Evolutionary conservation across 2,888 invertebrate genomes (phyloP).

Genomic region (Tachina grossa): DNA sequence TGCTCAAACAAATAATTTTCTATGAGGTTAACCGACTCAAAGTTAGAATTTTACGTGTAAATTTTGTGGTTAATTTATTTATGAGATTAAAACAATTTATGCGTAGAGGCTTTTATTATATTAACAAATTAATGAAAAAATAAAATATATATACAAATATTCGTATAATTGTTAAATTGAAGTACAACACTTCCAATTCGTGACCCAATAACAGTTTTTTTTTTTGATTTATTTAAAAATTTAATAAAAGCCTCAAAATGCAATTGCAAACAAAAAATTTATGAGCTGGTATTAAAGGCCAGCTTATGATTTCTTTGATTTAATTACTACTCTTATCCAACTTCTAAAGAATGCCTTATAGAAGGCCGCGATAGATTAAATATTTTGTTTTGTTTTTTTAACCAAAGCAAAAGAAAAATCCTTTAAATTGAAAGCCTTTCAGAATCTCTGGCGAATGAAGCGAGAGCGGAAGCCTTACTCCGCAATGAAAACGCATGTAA

Average conservation of each 20-base stretch:
- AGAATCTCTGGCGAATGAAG: too few relatives aligned
- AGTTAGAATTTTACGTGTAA: constrained; percentile 63
- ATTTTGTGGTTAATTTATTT: constrained; percentile 64
- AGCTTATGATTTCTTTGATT: too few relatives aligned
- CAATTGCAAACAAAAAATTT: background rate
- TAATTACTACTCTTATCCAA: too few relatives aligned
- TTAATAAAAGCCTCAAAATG: background rate
- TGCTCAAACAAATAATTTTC: constrained; percentile 53
- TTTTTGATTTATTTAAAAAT: background rate
- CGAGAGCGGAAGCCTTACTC: too few relatives aligned
- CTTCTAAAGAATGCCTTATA: too few relatives aligned
- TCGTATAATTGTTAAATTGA: background rate
- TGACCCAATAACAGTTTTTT: too few relatives aligned
- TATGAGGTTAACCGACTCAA: constrained; percentile 57
- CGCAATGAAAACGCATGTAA: too few relatives aligned
- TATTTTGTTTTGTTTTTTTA: too few relatives aligned
- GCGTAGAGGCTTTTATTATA: background rate
- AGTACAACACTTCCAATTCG: background rate
- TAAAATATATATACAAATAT: background rate
- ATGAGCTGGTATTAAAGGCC: too few relatives aligned
- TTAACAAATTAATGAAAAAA: background rate
- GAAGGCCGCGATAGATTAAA: too few relatives aligned
- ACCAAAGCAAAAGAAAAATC: too few relatives aligned
- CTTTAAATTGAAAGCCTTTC: too few relatives aligned
- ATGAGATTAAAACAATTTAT: constrained; percentile 58